Evolutionary conservation across 2,113 vertebrate genomes (phyloP).

Genomic region (Tor tambroides): DNA sequence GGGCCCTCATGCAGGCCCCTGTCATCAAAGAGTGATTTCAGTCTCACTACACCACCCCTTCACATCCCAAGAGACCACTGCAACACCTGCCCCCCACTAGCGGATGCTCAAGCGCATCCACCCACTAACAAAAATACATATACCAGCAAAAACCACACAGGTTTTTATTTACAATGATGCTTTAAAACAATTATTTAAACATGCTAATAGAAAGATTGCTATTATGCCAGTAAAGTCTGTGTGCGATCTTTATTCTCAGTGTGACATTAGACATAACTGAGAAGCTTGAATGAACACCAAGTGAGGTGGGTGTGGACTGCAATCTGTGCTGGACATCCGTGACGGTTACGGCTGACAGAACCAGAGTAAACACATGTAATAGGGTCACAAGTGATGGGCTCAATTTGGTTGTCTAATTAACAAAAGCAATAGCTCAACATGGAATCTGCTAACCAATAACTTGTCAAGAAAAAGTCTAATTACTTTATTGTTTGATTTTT

Average conservation of each 20-base stretch:
- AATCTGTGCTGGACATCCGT: slow-evolving; percentile 71
- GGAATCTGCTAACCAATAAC: slow-evolving; percentile 40
- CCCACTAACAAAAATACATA: too few species aligned
- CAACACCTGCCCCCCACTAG: slow-evolving; percentile 74
- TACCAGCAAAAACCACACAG: slow-evolving; percentile 46
- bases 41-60: slow-evolving; percentile 56
- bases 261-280: not conserved
- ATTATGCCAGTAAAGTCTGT: not conserved
- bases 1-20: slow-evolving; percentile 59
- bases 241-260: not conserved
- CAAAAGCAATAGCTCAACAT: slow-evolving; percentile 65
- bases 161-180: too few species aligned
- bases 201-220: too few species aligned
- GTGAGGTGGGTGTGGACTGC: slow-evolving; percentile 65
- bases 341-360: slow-evolving; percentile 58
- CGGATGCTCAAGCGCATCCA: slow-evolving; percentile 58
- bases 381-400: slow-evolving; percentile 66
- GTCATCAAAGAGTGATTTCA: slow-evolving; percentile 78
- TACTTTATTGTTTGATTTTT: not conserved
- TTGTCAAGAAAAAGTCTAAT: too few species aligned
- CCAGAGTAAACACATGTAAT: slow-evolving; percentile 78
- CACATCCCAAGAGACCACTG: slow-evolving; percentile 46
- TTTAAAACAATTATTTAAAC: too few species aligned
- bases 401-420: slow-evolving; percentile 79
- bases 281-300: slow-evolving; percentile 18